Evolutionary conservation across 1,140 invertebrate genomes (phyloP).

Genomic region (Bombus sibiricus): DNA sequence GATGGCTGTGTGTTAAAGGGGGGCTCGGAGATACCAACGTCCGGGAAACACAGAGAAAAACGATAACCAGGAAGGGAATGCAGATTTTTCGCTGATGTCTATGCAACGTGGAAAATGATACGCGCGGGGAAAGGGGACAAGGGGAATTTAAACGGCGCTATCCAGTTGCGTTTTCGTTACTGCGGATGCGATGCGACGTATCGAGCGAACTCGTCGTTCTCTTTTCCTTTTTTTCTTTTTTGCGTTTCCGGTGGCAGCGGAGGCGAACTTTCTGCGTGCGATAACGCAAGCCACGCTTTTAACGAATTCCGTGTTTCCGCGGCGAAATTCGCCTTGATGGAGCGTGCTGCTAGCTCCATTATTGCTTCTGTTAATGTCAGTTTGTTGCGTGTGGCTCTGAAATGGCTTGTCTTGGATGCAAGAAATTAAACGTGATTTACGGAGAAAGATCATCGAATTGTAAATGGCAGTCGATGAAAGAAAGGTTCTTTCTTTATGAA

Average conservation of each 20-base stretch:
- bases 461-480: neutral
- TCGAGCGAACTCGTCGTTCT: neutral
- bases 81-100: constrained; percentile 27
- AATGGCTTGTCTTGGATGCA: no score
- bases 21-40: neutral
- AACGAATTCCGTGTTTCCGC: neutral
- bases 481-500: neutral
- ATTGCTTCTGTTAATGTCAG: neutral
- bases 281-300: neutral
- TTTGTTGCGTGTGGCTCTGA: neutral
- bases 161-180: constrained; percentile 28
- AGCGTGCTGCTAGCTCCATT: neutral
- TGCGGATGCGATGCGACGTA: constrained; percentile 1
- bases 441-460: neutral
- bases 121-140: neutral
- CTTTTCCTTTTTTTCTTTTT: neutral
- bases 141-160: constrained; percentile 17
- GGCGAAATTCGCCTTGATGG: neutral
- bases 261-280: neutral
- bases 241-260: neutral
- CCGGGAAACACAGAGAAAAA: neutral
- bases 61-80: neutral
- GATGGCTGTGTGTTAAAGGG: neutral
- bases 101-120: constrained; percentile 8
- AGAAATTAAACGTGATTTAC: neutral